Evolutionary conservation across 2,113 vertebrate species (phyloP), one percentile per base, ranked within the genome.

Genomic region (Sisor rabdophorus): DNA sequence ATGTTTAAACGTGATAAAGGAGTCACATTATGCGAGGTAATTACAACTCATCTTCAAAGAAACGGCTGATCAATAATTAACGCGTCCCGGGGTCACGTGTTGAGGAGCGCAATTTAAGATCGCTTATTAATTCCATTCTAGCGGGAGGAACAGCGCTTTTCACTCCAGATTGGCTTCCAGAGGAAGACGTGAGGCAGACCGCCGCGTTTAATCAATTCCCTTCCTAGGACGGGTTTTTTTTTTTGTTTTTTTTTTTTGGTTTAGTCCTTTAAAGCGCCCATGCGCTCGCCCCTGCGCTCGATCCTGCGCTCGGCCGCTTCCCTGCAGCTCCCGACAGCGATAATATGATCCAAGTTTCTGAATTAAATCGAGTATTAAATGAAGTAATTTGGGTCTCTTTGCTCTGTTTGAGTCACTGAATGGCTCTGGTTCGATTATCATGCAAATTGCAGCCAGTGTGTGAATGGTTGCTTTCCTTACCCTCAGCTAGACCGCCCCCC

Each of bases 1-100:
- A 89, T 91, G 86, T 89, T 90, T 90, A 89, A 90, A 84, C 84
- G 81, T 90, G 88, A 89, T 88, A 85, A 85, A 89, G 85, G 82
- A 83, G 75, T 87, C 89, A 85, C 86, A 91, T 90, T 88, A 87
- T 87, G 82, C 79, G 79, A 81, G 84, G 84, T 90, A 89, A 90
- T 90, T 89, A 89, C 86, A 85, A 85, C 82, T 84, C 80, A 52
- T 83, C 82, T 71, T 83, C 32, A 19, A 56, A 84, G 86, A 85
- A 87, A 86, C 75, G 85, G 85, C 68, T 83, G 85, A 89, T 91
- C 87, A 89, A 87, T 90, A 89, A 89, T 90, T 85, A 86, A 91
- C 83, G 82, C 54, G 82, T 73, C 79, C 78, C 50, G 75, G 82
- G 82, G 77, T 87, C 85, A 86, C 83, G 74, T 84, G 85, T 78